These are phyloP conservation scores for Misgurnus mizolepis DNA, from an alignment of 2,113 vertebrate species.

Conservation along the genomic window DNA sequence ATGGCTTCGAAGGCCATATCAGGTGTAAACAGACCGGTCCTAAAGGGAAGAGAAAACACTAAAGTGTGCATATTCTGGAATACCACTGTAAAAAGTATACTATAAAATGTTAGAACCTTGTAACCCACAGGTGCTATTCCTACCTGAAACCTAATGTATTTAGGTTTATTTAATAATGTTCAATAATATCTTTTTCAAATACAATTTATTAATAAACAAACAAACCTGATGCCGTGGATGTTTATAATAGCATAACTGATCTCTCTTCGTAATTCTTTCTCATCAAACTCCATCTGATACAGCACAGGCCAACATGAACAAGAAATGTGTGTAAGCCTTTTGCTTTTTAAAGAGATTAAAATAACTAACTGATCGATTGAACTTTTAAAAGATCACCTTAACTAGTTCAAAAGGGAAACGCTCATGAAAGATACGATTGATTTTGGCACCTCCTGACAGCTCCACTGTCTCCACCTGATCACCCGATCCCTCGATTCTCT, in stretches of 20 bases:
- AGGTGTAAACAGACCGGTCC: conserved; percentile 93
- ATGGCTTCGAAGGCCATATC: conserved; percentile 95
- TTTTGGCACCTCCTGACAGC: conserved; percentile 89
- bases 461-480: conserved; percentile 87
- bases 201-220: not conserved
- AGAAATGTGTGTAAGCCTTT: not conserved
- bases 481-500: conserved; percentile 87
- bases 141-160: no score
- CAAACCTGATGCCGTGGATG: conserved; percentile 57
- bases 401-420: conserved; percentile 86
- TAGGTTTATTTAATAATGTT: no score
- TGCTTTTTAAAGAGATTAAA: not conserved
- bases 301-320: conserved; percentile 17
- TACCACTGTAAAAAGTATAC: not conserved
- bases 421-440: conserved; percentile 94
- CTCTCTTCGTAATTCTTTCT: conserved; percentile 85
- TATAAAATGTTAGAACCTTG: no score
- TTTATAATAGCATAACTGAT: conserved; percentile 92
- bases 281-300: conserved; percentile 87
- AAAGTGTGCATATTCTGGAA: conserved; percentile 24
- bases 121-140: no score
- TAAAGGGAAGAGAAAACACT: conserved; percentile 55
- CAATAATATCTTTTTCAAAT: no score
- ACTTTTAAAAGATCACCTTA: conserved; percentile 74
- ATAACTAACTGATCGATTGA: not conserved